Conservation (phyloP, 2,888 invertebrate species). For the Gari tellinella region DNA sequence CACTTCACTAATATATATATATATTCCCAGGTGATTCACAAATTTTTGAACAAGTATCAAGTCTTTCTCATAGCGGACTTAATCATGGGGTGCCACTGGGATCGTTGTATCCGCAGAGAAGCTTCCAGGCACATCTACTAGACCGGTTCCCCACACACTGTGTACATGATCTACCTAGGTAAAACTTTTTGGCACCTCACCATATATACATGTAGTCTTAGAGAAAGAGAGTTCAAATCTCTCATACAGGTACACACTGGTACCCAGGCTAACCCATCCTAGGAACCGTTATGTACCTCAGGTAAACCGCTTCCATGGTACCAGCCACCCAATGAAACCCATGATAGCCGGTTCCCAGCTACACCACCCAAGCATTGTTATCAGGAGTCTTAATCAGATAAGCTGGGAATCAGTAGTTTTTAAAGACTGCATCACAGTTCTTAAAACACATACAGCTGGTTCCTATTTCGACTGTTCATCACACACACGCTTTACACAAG, state of each 20-base stretch:
- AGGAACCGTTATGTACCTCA: conserved; percentile 7
- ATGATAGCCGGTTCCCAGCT: conserved; percentile 10
- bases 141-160: not conserved
- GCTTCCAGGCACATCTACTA: not conserved
- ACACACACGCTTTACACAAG: too few species aligned
- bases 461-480: conserved; percentile 9
- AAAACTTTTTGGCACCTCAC: not conserved
- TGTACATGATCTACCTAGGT: conserved; percentile 1
- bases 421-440: too few species aligned
- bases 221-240: conserved; percentile 4
- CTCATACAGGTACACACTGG: conserved; percentile 4
- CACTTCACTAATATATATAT: too few species aligned
- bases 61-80: not conserved
- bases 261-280: conserved; percentile 16
- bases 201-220: not conserved
- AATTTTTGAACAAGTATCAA: too few species aligned
- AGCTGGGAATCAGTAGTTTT: conserved; percentile 12
- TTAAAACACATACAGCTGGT: conserved; percentile 14
- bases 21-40: too few species aligned
- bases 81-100: not conserved
- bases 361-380: not conserved
- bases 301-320: conserved; percentile 3
- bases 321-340: conserved; percentile 7
- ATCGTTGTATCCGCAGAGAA: not conserved
- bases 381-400: conserved; percentile 1